Evolutionary conservation across 2,888 invertebrate species (phyloP), one percentile per base, ranked within the genome.

Genomic region (Dromius quadrimaculatus): DNA sequence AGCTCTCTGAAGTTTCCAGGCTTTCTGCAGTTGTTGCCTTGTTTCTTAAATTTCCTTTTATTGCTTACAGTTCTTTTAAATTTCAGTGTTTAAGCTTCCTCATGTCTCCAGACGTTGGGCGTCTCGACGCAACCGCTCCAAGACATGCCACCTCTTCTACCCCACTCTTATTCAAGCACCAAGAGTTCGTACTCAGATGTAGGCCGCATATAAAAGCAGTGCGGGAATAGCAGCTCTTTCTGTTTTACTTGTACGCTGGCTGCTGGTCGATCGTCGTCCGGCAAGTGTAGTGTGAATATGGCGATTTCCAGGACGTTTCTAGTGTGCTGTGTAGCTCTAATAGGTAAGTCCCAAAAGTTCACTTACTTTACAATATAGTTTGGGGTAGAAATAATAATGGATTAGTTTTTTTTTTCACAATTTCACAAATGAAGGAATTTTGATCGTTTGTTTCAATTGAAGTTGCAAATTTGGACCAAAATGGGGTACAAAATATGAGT

Each of bases 181-280:
- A n/a, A n/a, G n/a, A n/a, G n/a, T 28, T 3, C 3, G 28, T 5
- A 28, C 28, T 28, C 4, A 3, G 28, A 54, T 54, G 50, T 54
- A 54, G 50, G 50, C 50, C 50, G 50, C 50, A 54, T 54, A 54
- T 54, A 54, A 28, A 54, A 54, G 50, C 50, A n/a, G n/a, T n/a
- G n/a, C 2, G 6, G 13, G 2, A 8, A 13, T 8, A 9, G 13
- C 23, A 3, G 50, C 50, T 54, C 28, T 23, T 28, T 54, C 50
- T 54, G 50, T 54, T 54, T 54, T 13, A 28, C 50, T 54, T 17
- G n/a, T 13, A 11, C 13, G 41, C 41, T 54, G 32, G 23, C 15
- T 28, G 50, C 8, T 17, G 28, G 13, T 54, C 50, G n/a, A n/a
- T n/a, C 20, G 22, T 47, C 13, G 11, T 20, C 13, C 50, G 50